Base-by-base conservation (phyloP, 1,140 invertebrate species). In the Acromyrmex echinatior region DNA sequence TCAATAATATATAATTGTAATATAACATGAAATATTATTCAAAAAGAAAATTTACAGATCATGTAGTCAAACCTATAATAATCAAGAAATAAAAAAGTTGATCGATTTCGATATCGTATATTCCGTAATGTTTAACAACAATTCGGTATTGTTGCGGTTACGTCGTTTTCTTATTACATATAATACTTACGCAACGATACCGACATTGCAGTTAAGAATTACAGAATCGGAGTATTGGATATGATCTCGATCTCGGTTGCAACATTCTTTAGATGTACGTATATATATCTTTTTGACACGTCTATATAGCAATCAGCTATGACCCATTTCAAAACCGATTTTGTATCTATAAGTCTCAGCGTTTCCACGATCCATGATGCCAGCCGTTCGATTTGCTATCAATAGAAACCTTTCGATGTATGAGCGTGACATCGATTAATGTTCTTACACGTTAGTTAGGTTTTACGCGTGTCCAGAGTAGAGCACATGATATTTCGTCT, bases 361-460 rank as follows among this genome's bases (percentile, higher is more conserved):
- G 65, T 3, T 80, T 70, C 49, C 31, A 80, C 45, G 31, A 31
- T 39, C 49, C 31, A 80, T 28, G 21, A 31, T 39, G n/a, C 78
- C 45, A 25, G 35, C 14, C 39, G 39, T 31, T 53, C 31, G 31
- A 70, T 53, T 53, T 14, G 21, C 31, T 39, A 81, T 81, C 78
- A 51, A 58, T 28, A 58, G 65, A 71, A 66, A 81, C 51, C 31
- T 45, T 45, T 58, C 78, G 21, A 71, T 71, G 31, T 71, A 56
- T 6, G 63, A 77, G 39, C 21, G 9, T 45, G 76, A 79, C 77
- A 12, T 65, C 62, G 77, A 81, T 81, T 81, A 81, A 81, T 81
- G 78, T 58, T 81, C 78, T 81, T 58, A 71, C 78, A 81, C 49
- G n/a, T 56, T 65, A 21, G n/a, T 58, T 39, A 56, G 16, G 31